A percentile compares a stretch with the other conserved stretches of the same genome.
Conservation (phyloP, 2,113 vertebrate genomes). For the Piaya cayana region DNA sequence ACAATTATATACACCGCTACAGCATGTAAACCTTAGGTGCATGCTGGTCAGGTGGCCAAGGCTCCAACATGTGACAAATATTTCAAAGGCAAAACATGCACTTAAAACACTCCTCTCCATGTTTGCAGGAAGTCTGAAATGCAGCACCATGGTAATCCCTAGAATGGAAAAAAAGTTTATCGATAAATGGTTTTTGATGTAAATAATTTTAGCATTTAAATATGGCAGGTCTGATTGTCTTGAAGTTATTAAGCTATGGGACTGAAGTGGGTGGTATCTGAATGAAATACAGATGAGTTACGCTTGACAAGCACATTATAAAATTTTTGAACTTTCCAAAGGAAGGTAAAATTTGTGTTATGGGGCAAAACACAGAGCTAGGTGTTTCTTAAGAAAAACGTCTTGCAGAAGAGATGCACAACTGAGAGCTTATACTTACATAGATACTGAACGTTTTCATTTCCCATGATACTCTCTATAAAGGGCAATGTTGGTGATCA, state of each 20-base stretch:
- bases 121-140: background rate
- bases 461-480: background rate
- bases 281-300: background rate
- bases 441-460: background rate
- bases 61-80: background rate
- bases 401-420: background rate
- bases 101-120: background rate
- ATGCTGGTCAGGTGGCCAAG: background rate
- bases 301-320: background rate
- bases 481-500: background rate
- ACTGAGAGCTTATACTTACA: background rate
- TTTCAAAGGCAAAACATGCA: background rate
- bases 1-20: background rate
- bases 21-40: background rate
- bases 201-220: background rate
- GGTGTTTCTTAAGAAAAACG: background rate
- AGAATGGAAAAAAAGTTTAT: background rate
- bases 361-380: background rate
- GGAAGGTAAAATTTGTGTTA: background rate
- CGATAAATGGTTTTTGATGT: background rate
- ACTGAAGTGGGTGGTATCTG: background rate
- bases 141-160: background rate
- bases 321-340: background rate
- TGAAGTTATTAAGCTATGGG: background rate
- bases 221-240: background rate